A percentile compares a stretch with the other conserved stretches of the same genome.
Evolutionary conservation across 2,888 invertebrate species (phyloP).

Genomic region (Dicyrtomina minuta): DNA sequence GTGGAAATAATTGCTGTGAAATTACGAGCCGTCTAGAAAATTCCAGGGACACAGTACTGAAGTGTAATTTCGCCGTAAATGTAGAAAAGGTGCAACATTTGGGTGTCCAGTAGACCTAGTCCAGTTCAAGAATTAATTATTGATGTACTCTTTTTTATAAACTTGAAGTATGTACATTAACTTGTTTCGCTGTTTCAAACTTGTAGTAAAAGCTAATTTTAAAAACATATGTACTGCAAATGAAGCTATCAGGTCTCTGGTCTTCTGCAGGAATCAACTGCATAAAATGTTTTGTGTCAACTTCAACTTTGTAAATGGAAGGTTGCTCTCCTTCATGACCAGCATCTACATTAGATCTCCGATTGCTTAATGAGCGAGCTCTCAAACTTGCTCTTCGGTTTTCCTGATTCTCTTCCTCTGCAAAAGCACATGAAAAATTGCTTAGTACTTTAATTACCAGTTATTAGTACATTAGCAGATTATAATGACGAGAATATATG

Average conservation of each 20-base stretch:
- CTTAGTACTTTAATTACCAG: too few relatives aligned
- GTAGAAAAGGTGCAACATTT: constrained; percentile 41
- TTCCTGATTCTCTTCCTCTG: constrained; percentile 16
- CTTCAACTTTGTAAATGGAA: constrained; percentile 33
- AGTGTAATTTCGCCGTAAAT: constrained; percentile 43
- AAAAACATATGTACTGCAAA: constrained; percentile 35
- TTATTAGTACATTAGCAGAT: too few relatives aligned
- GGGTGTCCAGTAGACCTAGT: constrained; percentile 36
- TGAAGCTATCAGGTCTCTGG: constrained; percentile 38
- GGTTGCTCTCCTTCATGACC: neutral
- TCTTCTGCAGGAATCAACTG: constrained; percentile 39
- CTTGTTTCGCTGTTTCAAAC: constrained; percentile 2
- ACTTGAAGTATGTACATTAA: too few relatives aligned
- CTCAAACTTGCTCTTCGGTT: neutral
- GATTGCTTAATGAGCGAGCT: neutral
- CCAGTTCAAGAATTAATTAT: too few relatives aligned
- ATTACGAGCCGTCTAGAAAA: constrained; percentile 1
- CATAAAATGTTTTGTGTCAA: constrained; percentile 43
- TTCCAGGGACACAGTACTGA: constrained; percentile 42
- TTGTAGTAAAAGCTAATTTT: too few relatives aligned
- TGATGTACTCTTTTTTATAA: too few relatives aligned
- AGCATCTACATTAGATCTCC: neutral
- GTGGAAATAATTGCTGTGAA: too few relatives aligned
- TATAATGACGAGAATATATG: too few relatives aligned
- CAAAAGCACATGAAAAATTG: constrained; percentile 5